phyloP scores from a whole-genome alignment of 2,888 invertebrate genomes.

The Rhamphomyia laevipes region DNA sequence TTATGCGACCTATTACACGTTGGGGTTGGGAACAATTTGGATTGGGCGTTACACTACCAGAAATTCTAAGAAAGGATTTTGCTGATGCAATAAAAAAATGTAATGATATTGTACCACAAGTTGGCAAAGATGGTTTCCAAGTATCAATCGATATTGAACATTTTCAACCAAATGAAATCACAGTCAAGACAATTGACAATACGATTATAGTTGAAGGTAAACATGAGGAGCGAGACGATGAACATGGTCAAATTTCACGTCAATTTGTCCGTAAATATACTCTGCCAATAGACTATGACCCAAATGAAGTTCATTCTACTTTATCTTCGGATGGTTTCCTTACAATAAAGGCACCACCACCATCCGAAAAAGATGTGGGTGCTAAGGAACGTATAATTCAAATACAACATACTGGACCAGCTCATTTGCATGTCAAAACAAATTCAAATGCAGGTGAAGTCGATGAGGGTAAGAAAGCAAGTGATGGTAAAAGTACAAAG shows the following conservation, averaged over 20 bases:
- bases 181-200: slow-evolving; percentile 55
- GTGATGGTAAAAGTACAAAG: no score
- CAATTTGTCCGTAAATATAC: slow-evolving; percentile 43
- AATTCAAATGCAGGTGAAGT: no score
- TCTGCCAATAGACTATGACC: slow-evolving; percentile 54
- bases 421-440: slow-evolving; percentile 42
- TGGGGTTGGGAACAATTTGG: neutral
- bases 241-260: slow-evolving; percentile 68
- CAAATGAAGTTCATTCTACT: slow-evolving; percentile 58
- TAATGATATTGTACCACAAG: no score
- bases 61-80: neutral
- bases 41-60: neutral
- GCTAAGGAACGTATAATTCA: slow-evolving; percentile 44
- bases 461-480: no score
- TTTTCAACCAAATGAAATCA: slow-evolving; percentile 57
- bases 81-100: no score
- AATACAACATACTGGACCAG: slow-evolving; percentile 50
- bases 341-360: slow-evolving; percentile 52
- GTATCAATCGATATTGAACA: slow-evolving; percentile 60
- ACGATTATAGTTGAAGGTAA: slow-evolving; percentile 57
- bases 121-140: slow-evolving; percentile 66
- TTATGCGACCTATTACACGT: neutral
- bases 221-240: slow-evolving; percentile 75
- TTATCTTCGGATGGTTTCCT: slow-evolving; percentile 66
- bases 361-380: slow-evolving; percentile 22